Evolutionary conservation across 2,888 invertebrate genomes (phyloP).

Genomic region (Melinopterus prodromus): DNA sequence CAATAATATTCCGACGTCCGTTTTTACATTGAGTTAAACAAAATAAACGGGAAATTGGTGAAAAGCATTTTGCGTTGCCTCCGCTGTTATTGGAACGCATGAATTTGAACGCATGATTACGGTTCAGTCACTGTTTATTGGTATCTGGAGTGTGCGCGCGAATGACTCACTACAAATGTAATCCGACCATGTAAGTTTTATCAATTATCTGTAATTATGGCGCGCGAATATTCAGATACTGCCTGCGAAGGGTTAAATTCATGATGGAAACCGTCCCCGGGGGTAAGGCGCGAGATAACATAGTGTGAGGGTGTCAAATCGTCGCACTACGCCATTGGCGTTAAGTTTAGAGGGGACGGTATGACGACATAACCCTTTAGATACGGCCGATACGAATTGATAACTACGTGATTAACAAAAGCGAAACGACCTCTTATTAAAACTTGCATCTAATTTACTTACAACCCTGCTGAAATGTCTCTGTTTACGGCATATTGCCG

Average conservation of each 20-base stretch:
- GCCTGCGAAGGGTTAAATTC: conserved; percentile 54
- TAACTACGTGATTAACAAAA: conserved; percentile 58
- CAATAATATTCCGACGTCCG: not conserved
- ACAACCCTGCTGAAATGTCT: too few species aligned
- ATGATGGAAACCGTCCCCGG: conserved; percentile 52
- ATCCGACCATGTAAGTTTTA: conserved; percentile 38
- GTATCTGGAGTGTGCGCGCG: conserved; percentile 16
- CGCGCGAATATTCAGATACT: conserved; percentile 43
- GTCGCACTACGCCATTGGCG: conserved; percentile 55
- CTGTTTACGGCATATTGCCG: too few species aligned
- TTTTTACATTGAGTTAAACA: not conserved
- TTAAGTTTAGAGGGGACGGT: conserved; percentile 51
- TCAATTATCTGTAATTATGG: conserved; percentile 47
- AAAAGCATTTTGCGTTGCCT: not conserved
- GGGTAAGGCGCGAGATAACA: conserved; percentile 56
- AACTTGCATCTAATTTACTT: not conserved
- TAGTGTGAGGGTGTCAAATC: conserved; percentile 57
- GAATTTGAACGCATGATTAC: not conserved
- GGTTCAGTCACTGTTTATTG: not conserved
- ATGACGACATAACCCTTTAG: conserved; percentile 54
- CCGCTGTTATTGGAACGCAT: not conserved
- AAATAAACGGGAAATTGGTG: not conserved
- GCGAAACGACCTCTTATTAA: conserved; percentile 56
- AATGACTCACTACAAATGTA: conserved; percentile 32
- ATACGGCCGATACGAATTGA: conserved; percentile 57